Base-by-base conservation (phyloP, 2,888 invertebrate species). In the Tupiocoris notatus region DNA sequence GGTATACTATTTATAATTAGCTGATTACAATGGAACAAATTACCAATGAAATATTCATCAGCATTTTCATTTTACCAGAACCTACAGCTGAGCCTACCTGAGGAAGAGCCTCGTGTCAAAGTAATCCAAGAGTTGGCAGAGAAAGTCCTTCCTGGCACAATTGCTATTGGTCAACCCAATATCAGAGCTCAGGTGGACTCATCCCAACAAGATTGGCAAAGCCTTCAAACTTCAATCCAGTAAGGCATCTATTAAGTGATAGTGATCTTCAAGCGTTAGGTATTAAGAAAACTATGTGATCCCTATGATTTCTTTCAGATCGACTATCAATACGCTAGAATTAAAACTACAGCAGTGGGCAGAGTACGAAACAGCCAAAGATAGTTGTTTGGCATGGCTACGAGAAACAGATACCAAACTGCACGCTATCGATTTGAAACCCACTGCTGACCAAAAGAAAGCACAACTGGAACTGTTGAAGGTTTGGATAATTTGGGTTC, bases 181-280 rank as follows among this genome's bases (percentile, higher is more conserved):
- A 91, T 96, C n/a, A 88, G 93, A 78, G 90, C 92, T 12, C 94
- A 95, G 85, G 91, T 95, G 59, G 94, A 95, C 82, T 89, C 90
- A 9, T 92, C 94, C 0, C 94, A 94, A 82, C 93, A 94, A 82
- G 94, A 95, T 85, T 95, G 95, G 95, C 92, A 94, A 83, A 90
- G 92, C 16, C 85, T 95, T 0, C 86, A 91, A 0, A 92, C 94
- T 0, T 88, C 91, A 20, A 89, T 94, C 1, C 89, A 89, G 81
- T 84, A 9, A 77, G n/a, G n/a, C n/a, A n/a, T n/a, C n/a, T 67
- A 12, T 68, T 18, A 7, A n/a, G n/a, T n/a, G n/a, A n/a, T n/a
- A n/a, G n/a, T n/a, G n/a, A n/a, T n/a, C n/a, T n/a, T n/a, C n/a
- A 39, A 39, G 12, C 39, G 39, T 12, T 39, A 39, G 39, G 39